Base-by-base conservation (phyloP, 2,797 vertebrate species). In the Poeciliopsis presidionis region DNA sequence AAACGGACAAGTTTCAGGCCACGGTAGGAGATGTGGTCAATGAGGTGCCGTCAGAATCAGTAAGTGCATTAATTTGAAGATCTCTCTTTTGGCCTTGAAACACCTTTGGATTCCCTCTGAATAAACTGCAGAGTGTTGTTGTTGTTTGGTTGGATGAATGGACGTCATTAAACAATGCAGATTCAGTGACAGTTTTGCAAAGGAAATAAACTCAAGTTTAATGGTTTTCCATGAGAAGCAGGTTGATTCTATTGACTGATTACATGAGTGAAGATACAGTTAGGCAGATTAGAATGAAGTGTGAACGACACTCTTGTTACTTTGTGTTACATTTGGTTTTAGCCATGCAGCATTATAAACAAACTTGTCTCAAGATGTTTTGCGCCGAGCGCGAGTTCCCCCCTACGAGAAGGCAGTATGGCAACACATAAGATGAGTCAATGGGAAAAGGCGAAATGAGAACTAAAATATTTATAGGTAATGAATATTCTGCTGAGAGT, bases 391-490 rank as follows among this genome's bases (percentile, higher is more conserved):
- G n/a, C 72, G 45, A 30, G 33, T 25, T 22, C 57, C 46, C 51
- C 65, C 43, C 55, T 51, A 70, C 2, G 63, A 70, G 72, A 28
- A 79, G 67, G 72, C 63, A 67, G 36, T 30, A 33, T 65, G 36
- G 79, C 69, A 53, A 85, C 36, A 85, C 73, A 63, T 69, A 43
- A 59, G 84, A 86, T 75, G 79, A 89, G 89, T 93, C 91, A 87
- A 92, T 89, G 81, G 79, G 81, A 85, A 80, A 84, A 81, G 81
- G 80, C 88, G 89, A 90, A 93, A 91, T 88, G 87, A 85, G 75
- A 89, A 83, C 81, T 96, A 82, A 95, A 96, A 93, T 95, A 96
- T 96, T 95, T 92, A 95, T 95, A 81, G 76, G 79, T 82, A 85
- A 93, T 95, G 93, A 93, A 95, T 95, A 94, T 95, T 95, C 90